phyloP scores from a whole-genome alignment of 2,797 vertebrate species.

The Brachyalestes nurse region DNA sequence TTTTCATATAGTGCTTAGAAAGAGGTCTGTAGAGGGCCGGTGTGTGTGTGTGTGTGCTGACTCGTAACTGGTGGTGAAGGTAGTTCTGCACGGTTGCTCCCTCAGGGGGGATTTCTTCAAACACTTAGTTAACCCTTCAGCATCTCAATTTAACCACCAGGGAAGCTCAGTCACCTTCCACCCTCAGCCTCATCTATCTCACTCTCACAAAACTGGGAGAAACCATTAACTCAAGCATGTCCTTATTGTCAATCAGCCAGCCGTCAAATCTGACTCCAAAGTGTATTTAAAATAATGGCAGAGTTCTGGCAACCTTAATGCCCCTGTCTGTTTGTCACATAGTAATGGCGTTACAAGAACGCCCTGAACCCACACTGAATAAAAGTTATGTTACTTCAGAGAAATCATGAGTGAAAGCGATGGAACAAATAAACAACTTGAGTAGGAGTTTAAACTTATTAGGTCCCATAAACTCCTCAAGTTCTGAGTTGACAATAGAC shows the following conservation, averaged over 20 bases:
- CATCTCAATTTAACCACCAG: slow-evolving; percentile 25
- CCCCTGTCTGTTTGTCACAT: not conserved
- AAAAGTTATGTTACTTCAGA: not conserved
- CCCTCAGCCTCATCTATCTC: slow-evolving; percentile 32
- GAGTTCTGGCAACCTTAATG: not conserved
- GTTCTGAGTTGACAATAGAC: no score
- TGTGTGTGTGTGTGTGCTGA: not conserved
- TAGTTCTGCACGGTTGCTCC: slow-evolving; percentile 12
- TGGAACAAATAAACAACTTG: no score
- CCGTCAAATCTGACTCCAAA: not conserved
- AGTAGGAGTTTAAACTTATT: no score
- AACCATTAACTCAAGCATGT: not conserved
- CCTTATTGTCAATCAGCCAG: not conserved
- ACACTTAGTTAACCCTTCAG: slow-evolving; percentile 36
- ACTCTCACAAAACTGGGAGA: not conserved
- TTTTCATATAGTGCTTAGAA: not conserved
- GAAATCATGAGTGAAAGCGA: not conserved
- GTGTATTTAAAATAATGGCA: no score
- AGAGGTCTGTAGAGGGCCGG: not conserved
- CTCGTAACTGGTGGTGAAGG: slow-evolving; percentile 13
- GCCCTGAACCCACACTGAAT: not conserved
- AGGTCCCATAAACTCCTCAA: no score
- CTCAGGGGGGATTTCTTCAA: slow-evolving; percentile 3
- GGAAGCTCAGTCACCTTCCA: not conserved
- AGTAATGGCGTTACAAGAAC: not conserved